A percentile compares a stretch with the other conserved stretches of the same genome.
Evolutionary conservation across 2,888 invertebrate species (phyloP).

Genomic region (Pediacus dermestoides): DNA sequence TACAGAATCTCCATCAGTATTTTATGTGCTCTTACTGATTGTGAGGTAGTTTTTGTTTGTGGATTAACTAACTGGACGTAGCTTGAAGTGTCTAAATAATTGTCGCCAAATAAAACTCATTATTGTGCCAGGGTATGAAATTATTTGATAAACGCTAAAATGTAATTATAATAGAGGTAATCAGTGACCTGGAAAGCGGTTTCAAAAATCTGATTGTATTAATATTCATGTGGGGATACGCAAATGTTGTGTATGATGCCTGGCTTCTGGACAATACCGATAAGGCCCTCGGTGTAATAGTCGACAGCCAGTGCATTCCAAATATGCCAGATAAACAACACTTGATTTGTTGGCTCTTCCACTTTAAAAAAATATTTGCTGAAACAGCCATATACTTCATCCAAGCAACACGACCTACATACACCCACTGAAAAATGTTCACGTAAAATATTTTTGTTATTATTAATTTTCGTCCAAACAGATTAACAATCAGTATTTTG

Average conservation of each 20-base stretch:
- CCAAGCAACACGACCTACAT: no score
- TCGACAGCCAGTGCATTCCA: slow-evolving; percentile 28
- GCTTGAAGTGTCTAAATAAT: no score
- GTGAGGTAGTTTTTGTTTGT: no score
- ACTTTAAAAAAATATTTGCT: slow-evolving; percentile 28
- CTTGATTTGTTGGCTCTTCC: slow-evolving; percentile 28
- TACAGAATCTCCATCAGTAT: no score
- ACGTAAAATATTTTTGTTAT: background rate
- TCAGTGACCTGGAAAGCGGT: slow-evolving; percentile 28
- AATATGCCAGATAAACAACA: slow-evolving; percentile 29
- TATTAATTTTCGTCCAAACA: no score
- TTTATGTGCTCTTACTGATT: no score
- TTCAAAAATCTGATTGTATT: slow-evolving; percentile 32
- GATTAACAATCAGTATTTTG: no score
- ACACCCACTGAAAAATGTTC: no score
- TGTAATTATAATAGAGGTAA: slow-evolving; percentile 24
- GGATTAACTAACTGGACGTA: no score
- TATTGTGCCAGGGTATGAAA: slow-evolving; percentile 21
- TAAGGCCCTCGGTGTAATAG: slow-evolving; percentile 27
- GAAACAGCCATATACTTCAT: no score
- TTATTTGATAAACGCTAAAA: slow-evolving; percentile 24
- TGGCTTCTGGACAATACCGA: slow-evolving; percentile 30
- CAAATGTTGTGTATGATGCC: slow-evolving; percentile 30
- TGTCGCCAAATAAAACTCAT: slow-evolving; percentile 11
- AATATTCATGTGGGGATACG: slow-evolving; percentile 32